A percentile compares a stretch with the other conserved stretches of the same genome.
These are phyloP conservation scores for Phacellophora camtschatica DNA, from an alignment of 30 jellyfish, hydroid and myxozoan species.

Conservation along the genomic window DNA sequence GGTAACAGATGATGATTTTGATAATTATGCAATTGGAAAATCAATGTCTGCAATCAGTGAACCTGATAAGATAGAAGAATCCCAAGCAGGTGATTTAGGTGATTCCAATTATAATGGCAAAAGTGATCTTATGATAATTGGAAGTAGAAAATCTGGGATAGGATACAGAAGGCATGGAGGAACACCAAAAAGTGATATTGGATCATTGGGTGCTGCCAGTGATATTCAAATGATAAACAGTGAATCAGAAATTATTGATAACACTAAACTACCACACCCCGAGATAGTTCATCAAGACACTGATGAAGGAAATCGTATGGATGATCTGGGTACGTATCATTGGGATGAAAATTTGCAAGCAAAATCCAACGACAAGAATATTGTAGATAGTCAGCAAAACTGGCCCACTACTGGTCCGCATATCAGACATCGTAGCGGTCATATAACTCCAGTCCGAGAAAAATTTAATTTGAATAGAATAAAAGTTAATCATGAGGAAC, in stretches of 20 bases:
- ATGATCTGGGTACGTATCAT: slow-evolving; percentile 18
- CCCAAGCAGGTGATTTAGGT: not conserved
- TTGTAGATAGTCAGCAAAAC: no score
- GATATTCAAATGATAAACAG: slow-evolving; percentile 7
- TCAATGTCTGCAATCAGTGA: not conserved
- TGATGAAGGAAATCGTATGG: slow-evolving; percentile 3
- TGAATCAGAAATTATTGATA: not conserved
- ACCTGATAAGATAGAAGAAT: not conserved
- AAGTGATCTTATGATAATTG: not conserved
- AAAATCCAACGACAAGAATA: no score
- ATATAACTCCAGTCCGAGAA: not conserved
- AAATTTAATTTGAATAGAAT: not conserved
- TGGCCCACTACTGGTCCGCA: no score
- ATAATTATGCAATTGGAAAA: not conserved
- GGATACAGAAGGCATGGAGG: not conserved
- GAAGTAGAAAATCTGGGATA: not conserved
- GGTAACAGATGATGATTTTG: slow-evolving; percentile 13
- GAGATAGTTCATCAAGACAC: no score
- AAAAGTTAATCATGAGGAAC: not conserved
- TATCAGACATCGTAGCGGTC: not conserved
- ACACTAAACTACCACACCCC: not conserved
- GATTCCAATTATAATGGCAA: not conserved
- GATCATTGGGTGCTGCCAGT: slow-evolving; percentile 57
- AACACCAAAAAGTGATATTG: slow-evolving; percentile 36
- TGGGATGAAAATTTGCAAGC: not conserved